phyloP scores from a whole-genome alignment of 2,888 invertebrate species.

The Hydraecia micacea region DNA sequence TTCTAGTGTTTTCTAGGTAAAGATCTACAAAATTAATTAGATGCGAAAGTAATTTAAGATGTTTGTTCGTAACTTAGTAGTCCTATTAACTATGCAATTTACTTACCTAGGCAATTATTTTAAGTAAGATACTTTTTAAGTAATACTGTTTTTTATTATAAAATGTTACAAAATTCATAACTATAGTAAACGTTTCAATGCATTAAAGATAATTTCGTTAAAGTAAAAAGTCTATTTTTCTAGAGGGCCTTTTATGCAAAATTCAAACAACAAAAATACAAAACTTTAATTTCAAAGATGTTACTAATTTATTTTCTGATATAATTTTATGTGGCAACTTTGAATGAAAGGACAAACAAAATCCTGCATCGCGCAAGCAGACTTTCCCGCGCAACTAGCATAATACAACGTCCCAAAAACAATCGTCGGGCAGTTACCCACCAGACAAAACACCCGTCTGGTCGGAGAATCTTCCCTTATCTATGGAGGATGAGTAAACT shows the following conservation, averaged over 20 bases:
- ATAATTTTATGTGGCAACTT: neutral
- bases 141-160: neutral
- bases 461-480: no score
- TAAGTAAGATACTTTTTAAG: neutral
- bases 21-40: neutral
- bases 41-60: neutral
- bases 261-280: neutral
- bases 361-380: no score
- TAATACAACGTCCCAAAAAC: no score
- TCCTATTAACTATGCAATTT: constrained; percentile 11
- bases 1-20: neutral
- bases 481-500: no score
- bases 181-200: neutral
- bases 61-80: neutral
- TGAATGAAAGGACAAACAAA: neutral
- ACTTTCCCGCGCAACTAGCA: no score
- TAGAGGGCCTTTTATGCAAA: neutral
- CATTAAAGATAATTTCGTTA: neutral
- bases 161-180: neutral
- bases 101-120: neutral
- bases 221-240: neutral
- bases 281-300: neutral
- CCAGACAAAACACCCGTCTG: no score
- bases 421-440: no score
- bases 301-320: neutral